phyloP scores from a whole-genome alignment of 2,888 invertebrate genomes.

The Chironomus riparius region DNA sequence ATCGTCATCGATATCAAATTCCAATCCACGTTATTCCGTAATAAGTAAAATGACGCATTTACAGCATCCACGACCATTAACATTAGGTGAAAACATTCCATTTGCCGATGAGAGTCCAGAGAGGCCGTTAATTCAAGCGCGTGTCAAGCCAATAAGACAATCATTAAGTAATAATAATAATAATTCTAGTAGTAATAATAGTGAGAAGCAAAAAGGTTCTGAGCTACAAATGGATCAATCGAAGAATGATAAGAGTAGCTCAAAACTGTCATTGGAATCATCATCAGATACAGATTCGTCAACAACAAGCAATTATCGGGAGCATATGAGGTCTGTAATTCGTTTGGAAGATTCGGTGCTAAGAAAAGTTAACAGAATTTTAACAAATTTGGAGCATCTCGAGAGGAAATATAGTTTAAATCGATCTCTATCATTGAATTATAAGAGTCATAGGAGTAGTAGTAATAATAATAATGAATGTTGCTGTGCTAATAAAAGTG shows the following conservation, averaged over 20 bases:
- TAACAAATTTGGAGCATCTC: slow-evolving; percentile 29
- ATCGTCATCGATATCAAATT: slow-evolving; percentile 29
- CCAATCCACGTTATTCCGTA: slow-evolving; percentile 27
- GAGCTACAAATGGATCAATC: neutral
- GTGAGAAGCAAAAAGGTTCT: neutral
- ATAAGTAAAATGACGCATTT: slow-evolving; percentile 26
- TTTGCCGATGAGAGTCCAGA: slow-evolving; percentile 62
- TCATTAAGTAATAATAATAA: neutral
- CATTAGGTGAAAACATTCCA: slow-evolving; percentile 54
- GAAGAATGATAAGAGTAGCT: neutral
- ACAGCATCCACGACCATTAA: slow-evolving; percentile 36
- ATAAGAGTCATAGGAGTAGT: slow-evolving; percentile 28
- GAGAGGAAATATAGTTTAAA: slow-evolving; percentile 29
- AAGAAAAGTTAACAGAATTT: slow-evolving; percentile 27
- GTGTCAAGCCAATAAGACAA: slow-evolving; percentile 28
- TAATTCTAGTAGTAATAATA: neutral
- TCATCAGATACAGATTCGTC: slow-evolving; percentile 28
- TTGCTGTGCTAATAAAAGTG: slow-evolving; percentile 32
- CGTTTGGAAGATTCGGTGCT: slow-evolving; percentile 18
- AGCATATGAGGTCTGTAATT: slow-evolving; percentile 14
- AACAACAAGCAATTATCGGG: slow-evolving; percentile 26
- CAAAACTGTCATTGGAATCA: slow-evolving; percentile 8
- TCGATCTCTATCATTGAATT: slow-evolving; percentile 30
- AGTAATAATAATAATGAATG: slow-evolving; percentile 27
- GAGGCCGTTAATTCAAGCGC: slow-evolving; percentile 31